phyloP scores from a whole-genome alignment of 2,113 vertebrate genomes.

The Physeter macrocephalus region DNA sequence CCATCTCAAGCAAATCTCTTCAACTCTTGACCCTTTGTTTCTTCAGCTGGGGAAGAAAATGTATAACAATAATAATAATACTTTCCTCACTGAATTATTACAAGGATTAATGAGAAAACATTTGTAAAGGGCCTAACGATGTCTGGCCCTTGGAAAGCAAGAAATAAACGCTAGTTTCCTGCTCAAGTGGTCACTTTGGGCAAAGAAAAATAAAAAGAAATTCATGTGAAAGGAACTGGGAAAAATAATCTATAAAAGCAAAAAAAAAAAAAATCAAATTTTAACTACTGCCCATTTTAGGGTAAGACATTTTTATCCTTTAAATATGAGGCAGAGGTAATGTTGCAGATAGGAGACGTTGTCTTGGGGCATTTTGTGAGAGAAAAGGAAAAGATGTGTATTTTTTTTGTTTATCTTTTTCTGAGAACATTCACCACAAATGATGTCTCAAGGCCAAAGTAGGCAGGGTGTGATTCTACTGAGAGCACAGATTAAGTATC shows the following conservation, averaged over 20 bases:
- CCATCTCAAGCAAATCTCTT: not conserved
- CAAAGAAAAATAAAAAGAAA: constrained; percentile 21
- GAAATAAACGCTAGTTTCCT: not conserved
- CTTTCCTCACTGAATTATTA: not conserved
- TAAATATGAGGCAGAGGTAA: not conserved
- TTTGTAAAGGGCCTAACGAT: not conserved
- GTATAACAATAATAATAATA: not conserved
- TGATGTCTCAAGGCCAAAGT: not conserved
- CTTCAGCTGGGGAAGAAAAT: not conserved
- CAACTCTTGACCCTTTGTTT: not conserved
- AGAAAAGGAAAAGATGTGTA: not conserved
- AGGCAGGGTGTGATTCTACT: not conserved
- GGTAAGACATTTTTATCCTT: not conserved
- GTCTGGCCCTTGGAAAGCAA: not conserved
- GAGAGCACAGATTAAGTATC: not conserved
- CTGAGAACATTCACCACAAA: not conserved
- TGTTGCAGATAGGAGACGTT: not conserved
- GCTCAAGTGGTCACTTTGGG: not conserved
- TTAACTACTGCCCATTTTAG: not conserved
- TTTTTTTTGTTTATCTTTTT: not conserved
- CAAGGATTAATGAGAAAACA: not conserved
- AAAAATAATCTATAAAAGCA: not conserved
- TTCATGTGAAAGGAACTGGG: not conserved
- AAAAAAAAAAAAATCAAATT: not conserved
- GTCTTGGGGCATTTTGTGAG: not conserved